Base-by-base conservation (phyloP, 1,140 invertebrate species). In the Scaptomyza graminum region DNA sequence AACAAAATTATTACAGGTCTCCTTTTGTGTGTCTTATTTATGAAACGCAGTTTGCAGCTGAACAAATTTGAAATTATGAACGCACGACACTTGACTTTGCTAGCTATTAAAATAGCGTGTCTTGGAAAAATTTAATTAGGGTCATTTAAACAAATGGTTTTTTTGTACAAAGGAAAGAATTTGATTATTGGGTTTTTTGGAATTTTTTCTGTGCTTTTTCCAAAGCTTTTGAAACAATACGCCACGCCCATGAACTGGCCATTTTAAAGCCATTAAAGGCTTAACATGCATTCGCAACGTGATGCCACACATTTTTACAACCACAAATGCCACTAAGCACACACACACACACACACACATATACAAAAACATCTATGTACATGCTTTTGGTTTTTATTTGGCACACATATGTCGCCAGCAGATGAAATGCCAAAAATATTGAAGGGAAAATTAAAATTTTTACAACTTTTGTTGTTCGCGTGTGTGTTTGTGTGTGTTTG, bases 401-500 rank as follows among this genome's bases (percentile, higher is more conserved):
- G 43, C 57, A 44, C 57, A 71, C 81, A 85, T 74, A 76, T 85
- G 81, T 61, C 82, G 81, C 82, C 55, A 69, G 15, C 13, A 64
- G 39, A 51, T 46, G 54, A 65, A 83, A 84, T 74, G 77, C 51
- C 77, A 67, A 87, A 87, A 77, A 82, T 82, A 77, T 87, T 81
- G 82, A 65, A 65, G 55, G 69, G 74, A 80, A 85, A 87, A 85
- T 85, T 87, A 85, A 84, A 85, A 85, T 85, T 72, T 85, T 84
- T 84, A 81, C 81, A 87, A 84, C 81, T 85, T 87, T 87, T 74
- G 74, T 85, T 85, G 61, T 81, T 71, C 75, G 77, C 63, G 28
- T 31, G 28, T 31, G 28, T 28, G 4, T 0, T 1, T 28, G 28
- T 31, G 28, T 31, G 28, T 34, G 65, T 69, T 12, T 12, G 69